Evolutionary conservation across 2,888 invertebrate genomes (phyloP), one percentile per base, ranked within the genome.

Genomic region (Pimpla rufipes): DNA sequence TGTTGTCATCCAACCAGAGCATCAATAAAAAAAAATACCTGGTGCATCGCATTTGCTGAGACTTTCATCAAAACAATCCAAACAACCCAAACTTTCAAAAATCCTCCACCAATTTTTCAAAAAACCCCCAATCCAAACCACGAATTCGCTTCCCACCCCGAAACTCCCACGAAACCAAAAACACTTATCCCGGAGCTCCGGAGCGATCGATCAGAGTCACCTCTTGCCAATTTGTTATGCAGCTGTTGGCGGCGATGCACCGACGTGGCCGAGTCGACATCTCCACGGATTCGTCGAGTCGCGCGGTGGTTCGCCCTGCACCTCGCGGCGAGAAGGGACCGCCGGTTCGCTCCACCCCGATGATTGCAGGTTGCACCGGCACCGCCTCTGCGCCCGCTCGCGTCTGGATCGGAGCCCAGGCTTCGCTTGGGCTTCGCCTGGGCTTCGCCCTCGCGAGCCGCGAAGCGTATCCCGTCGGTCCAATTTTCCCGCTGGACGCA

Each of bases 301-400:
- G 45, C 74, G 50, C 18, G 50, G n/a, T n/a, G 21, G 45, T 74
- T 74, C 7, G 62, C 18, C 37, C 37, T 29, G 57, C 57, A 57
- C 45, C 35, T 8, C 18, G 50, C 80, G 57, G 70, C n/a, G n/a
- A n/a, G n/a, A n/a, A 79, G 77, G 79, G 78, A 68, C 57, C 70
- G 73, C 57, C 71, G 73, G 79, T 81, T 91, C 90, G 93, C 92
- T 92, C 93, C 93, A 92, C 93, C 93, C 93, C 90, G 90, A 92
- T 93, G 91, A 93, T 93, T 93, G 90, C 92, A 91, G 93, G 92
- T 93, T 93, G 92, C 91, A 91, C 88, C 89, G 90, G 90, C 90
- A 91, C 81, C 91, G 92, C 92, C 92, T 92, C 89, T 88, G 85
- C 85, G 70, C 67, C 78, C 40, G 76, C 57, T 64, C 64, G 73